Evolutionary conservation across 1,140 invertebrate genomes (phyloP).

Genomic region (Bilobella aurantiaca): DNA sequence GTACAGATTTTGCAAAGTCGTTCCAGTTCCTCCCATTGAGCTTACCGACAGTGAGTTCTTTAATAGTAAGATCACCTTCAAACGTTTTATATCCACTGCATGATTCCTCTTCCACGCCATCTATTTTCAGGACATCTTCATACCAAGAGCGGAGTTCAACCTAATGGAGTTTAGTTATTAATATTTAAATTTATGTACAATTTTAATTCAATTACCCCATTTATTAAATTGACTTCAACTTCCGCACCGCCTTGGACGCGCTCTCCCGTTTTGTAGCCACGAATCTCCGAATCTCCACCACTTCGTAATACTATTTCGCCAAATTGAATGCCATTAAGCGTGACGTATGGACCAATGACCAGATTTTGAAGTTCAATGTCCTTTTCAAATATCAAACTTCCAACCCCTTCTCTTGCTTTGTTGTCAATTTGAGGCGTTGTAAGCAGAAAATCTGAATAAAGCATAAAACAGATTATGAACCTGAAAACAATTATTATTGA

Average conservation of each 20-base stretch:
- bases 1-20: background rate
- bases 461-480: no score
- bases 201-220: slow-evolving; percentile 11
- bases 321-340: slow-evolving; percentile 12
- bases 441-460: background rate
- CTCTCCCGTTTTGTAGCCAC: slow-evolving; percentile 11
- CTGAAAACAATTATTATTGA: no score
- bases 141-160: slow-evolving; percentile 6
- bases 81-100: slow-evolving; percentile 6
- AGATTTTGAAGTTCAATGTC: background rate
- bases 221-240: background rate
- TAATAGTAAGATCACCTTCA: background rate
- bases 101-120: background rate
- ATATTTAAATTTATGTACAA: no score
- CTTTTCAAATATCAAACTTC: no score
- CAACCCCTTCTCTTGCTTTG: no score
- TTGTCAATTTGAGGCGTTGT: background rate
- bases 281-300: background rate
- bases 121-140: background rate
- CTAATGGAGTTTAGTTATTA: no score
- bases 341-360: background rate
- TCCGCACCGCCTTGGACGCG: background rate
- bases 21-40: slow-evolving; percentile 13
- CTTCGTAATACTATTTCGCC: slow-evolving; percentile 13
- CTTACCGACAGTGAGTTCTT: background rate